These are phyloP conservation scores for Paracyclopina nana DNA, from an alignment of 1,140 invertebrate genomes.

Conservation along the genomic window DNA sequence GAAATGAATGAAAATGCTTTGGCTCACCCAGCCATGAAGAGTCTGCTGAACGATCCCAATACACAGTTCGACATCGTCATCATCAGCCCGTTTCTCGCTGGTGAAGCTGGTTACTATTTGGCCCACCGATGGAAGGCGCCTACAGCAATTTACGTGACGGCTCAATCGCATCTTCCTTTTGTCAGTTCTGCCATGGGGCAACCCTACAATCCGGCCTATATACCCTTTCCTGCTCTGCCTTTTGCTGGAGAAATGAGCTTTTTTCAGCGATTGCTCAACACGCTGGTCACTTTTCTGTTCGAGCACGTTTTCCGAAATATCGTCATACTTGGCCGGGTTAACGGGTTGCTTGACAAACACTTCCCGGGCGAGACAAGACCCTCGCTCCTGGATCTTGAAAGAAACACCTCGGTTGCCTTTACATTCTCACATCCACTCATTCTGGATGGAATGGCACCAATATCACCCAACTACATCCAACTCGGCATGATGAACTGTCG, in stretches of 20 bases:
- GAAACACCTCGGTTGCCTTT: no score
- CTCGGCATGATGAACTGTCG: background rate
- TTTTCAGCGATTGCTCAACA: background rate
- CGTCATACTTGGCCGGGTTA: background rate
- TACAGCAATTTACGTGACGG: background rate
- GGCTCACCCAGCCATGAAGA: no score
- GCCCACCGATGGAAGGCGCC: background rate
- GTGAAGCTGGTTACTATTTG: background rate
- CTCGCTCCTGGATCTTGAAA: no score
- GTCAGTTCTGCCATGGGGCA: background rate
- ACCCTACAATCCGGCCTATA: background rate
- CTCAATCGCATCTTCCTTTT: background rate
- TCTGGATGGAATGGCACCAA: constrained; percentile 2
- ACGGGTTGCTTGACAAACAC: background rate
- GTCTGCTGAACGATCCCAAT: no score
- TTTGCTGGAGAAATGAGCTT: background rate
- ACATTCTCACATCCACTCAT: no score
- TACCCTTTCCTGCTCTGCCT: background rate
- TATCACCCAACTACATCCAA: no score
- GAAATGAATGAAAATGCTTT: no score
- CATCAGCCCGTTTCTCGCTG: background rate
- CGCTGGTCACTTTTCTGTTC: background rate
- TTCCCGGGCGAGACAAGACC: background rate
- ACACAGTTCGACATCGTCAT: constrained; percentile 9
- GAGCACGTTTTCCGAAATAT: background rate